These are phyloP conservation scores for Drosophila buzzatii DNA, from an alignment of 2,888 invertebrate genomes.

Conservation along the genomic window DNA sequence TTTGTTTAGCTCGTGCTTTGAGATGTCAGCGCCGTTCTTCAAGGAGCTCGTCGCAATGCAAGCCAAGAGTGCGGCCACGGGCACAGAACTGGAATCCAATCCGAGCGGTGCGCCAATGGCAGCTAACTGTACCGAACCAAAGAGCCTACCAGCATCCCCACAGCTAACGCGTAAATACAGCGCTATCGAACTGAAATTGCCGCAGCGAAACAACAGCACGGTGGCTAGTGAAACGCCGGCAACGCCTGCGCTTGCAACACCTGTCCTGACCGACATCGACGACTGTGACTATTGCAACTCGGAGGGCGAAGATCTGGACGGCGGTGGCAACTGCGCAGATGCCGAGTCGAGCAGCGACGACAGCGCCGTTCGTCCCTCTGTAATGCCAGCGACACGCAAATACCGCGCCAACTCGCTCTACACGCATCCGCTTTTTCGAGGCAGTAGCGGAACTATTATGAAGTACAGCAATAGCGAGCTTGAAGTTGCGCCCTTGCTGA, in stretches of 20 bases:
- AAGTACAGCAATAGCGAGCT: conserved; percentile 58
- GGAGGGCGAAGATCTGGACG: conserved; percentile 82
- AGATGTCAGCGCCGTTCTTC: conserved; percentile 90
- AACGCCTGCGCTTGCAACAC: conserved; percentile 32
- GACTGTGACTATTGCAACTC: conserved; percentile 79
- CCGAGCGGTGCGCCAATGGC: conserved; percentile 11
- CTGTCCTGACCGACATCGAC: conserved; percentile 64
- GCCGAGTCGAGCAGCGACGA: conserved; percentile 85
- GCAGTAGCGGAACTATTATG: conserved; percentile 56
- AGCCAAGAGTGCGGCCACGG: conserved; percentile 55
- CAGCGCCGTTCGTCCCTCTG: conserved; percentile 74
- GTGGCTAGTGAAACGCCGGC: conserved; percentile 32
- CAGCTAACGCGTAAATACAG: conserved; percentile 85
- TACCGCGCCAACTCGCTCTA: conserved; percentile 87
- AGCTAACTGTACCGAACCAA: conserved; percentile 81
- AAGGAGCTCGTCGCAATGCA: conserved; percentile 83
- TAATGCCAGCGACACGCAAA: conserved; percentile 81
- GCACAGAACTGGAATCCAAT: conserved; percentile 15
- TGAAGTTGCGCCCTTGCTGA: conserved; percentile 44
- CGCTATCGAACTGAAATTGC: conserved; percentile 81
- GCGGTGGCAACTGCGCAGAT: conserved; percentile 84
- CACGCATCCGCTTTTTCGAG: conserved; percentile 87
- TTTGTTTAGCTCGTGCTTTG: conserved; percentile 91
- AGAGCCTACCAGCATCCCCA: conserved; percentile 87
- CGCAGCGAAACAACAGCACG: conserved; percentile 60